These are phyloP conservation scores for Xanthia togata DNA, from an alignment of 2,888 invertebrate species.

Conservation along the genomic window DNA sequence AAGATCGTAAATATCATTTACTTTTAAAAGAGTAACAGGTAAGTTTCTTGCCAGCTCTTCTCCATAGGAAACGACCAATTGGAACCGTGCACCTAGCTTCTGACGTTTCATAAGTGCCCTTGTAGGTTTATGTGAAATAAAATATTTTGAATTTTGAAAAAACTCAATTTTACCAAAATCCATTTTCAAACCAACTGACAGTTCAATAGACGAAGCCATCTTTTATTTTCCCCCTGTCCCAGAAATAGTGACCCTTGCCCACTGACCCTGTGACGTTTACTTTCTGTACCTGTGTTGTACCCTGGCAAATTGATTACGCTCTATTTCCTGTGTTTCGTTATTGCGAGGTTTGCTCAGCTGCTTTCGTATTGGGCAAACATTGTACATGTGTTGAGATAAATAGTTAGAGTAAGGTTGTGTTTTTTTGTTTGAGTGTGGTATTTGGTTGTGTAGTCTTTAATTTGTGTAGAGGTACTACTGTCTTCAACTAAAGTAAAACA, in stretches of 20 bases:
- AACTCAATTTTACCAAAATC: background rate
- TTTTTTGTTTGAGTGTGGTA: background rate
- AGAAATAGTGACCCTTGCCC: constrained; percentile 48
- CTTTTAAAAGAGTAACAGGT: too few species aligned
- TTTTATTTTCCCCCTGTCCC: constrained; percentile 41
- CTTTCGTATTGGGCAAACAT: constrained; percentile 27
- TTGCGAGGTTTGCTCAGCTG: constrained; percentile 50
- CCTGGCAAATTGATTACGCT: constrained; percentile 59
- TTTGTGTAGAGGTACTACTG: background rate
- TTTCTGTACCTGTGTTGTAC: constrained; percentile 32
- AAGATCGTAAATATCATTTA: too few species aligned
- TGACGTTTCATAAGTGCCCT: too few species aligned
- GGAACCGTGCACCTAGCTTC: too few species aligned
- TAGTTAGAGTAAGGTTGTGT: background rate
- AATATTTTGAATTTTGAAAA: too few species aligned
- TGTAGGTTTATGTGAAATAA: too few species aligned
- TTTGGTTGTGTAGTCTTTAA: background rate
- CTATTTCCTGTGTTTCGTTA: constrained; percentile 55
- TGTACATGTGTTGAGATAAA: constrained; percentile 32
- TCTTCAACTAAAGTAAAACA: background rate
- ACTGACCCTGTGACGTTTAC: constrained; percentile 59
- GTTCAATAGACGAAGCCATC: constrained; percentile 37
- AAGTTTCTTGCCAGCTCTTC: too few species aligned
- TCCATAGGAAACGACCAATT: too few species aligned
- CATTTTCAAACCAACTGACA: constrained; percentile 22